Evolutionary conservation across 1,140 invertebrate genomes (phyloP).

Genomic region (Heliothis virescens): DNA sequence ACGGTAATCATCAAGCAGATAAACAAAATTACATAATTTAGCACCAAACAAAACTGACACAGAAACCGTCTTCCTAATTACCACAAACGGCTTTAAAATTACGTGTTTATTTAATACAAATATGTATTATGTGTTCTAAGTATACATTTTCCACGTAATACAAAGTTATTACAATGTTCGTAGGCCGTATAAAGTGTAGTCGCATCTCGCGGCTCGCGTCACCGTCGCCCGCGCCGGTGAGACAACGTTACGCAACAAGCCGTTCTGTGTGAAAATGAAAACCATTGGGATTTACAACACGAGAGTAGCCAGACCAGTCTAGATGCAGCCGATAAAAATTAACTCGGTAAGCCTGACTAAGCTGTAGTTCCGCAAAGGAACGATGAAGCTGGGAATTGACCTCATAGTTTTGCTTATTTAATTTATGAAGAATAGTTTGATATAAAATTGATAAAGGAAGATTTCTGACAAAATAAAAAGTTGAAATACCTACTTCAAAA

Average conservation of each 20-base stretch:
- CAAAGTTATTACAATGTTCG: conserved; percentile 14
- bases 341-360: conserved; percentile 14
- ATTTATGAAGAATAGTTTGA: too few relatives aligned
- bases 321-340: conserved; percentile 26
- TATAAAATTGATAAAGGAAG: too few relatives aligned
- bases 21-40: conserved; percentile 9
- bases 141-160: conserved; percentile 17
- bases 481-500: too few relatives aligned
- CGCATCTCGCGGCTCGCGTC: conserved; percentile 25
- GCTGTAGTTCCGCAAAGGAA: neutral
- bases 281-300: conserved; percentile 30
- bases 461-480: too few relatives aligned
- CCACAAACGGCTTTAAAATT: conserved; percentile 6
- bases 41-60: neutral
- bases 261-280: conserved; percentile 32
- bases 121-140: neutral
- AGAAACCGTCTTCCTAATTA: conserved; percentile 10
- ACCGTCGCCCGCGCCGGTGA: neutral
- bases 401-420: too few relatives aligned
- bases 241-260: conserved; percentile 21
- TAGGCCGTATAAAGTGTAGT: conserved; percentile 13
- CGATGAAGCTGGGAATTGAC: neutral
- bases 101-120: neutral
- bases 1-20: neutral
- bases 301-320: conserved; percentile 17